These are phyloP conservation scores for Athalia rosae DNA, from an alignment of 2,888 invertebrate species.

Conservation along the genomic window DNA sequence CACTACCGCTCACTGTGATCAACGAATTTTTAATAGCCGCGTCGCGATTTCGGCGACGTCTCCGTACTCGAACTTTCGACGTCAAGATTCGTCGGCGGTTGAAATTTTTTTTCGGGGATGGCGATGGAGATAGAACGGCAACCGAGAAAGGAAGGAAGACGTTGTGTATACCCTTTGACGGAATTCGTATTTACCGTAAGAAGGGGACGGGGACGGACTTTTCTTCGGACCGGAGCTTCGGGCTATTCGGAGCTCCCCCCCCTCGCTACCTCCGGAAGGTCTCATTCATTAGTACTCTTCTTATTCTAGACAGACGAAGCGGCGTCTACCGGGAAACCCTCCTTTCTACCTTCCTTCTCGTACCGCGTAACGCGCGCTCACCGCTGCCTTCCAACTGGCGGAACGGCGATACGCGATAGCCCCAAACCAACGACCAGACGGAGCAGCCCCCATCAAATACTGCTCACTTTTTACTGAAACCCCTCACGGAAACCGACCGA, in stretches of 20 bases:
- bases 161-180: conserved; percentile 8
- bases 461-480: conserved; percentile 59
- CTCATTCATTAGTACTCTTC: conserved; percentile 69
- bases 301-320: conserved; percentile 65
- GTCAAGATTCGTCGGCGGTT: conserved; percentile 6
- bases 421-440: conserved; percentile 36
- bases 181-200: conserved; percentile 34
- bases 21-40: conserved; percentile 23
- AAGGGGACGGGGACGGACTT: conserved; percentile 14
- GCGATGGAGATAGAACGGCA: too few species aligned
- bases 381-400: conserved; percentile 55
- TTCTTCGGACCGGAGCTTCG: not conserved
- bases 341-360: conserved; percentile 42
- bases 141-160: too few species aligned
- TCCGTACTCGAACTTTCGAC: conserved; percentile 9
- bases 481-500: conserved; percentile 43
- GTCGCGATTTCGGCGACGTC: not conserved
- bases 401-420: conserved; percentile 53
- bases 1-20: not conserved
- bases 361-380: conserved; percentile 22
- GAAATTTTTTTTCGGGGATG: conserved; percentile 8
- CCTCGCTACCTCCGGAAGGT: conserved; percentile 46
- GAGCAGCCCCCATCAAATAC: conserved; percentile 58
- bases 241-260: not conserved
- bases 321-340: too few species aligned